Percentiles rank a stretch among this genome's conserved stretches.
phyloP scores from a whole-genome alignment of 2,888 invertebrate genomes.

The Notocelia uddmanniana region DNA sequence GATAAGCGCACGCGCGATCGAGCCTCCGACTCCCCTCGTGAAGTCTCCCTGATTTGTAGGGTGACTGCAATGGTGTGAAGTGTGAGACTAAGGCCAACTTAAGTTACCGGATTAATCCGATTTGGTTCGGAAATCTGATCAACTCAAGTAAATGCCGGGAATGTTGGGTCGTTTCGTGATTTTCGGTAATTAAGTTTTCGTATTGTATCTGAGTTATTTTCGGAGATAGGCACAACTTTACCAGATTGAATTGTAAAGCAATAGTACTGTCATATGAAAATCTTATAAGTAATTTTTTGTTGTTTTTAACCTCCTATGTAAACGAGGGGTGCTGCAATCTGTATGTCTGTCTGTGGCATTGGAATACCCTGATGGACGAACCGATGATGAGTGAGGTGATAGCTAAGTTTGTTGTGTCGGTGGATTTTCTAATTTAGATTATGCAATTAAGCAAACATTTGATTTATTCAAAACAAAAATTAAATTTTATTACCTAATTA shows the following conservation, averaged over 20 bases:
- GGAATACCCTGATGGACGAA: too few relatives aligned
- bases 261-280: too few relatives aligned
- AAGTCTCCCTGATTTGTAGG: conserved; percentile 42
- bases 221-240: not conserved
- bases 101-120: conserved; percentile 20
- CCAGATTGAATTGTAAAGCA: not conserved
- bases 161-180: not conserved
- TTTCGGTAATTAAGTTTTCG: not conserved
- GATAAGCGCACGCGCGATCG: conserved; percentile 35
- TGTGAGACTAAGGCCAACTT: conserved; percentile 9
- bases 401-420: too few relatives aligned
- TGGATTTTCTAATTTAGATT: too few relatives aligned
- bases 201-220: not conserved
- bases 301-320: too few relatives aligned
- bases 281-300: too few relatives aligned
- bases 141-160: not conserved
- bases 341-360: too few relatives aligned
- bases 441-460: not conserved
- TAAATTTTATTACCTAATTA: too few relatives aligned
- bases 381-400: too few relatives aligned
- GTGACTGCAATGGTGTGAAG: not conserved
- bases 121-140: conserved; percentile 6
- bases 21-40: conserved; percentile 29
- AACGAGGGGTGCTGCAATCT: too few relatives aligned
- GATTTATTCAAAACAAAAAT: not conserved